A percentile compares a stretch with the other conserved stretches of the same genome.
Conservation (phyloP, 2,888 invertebrate genomes). For the Agriotes lineatus region DNA sequence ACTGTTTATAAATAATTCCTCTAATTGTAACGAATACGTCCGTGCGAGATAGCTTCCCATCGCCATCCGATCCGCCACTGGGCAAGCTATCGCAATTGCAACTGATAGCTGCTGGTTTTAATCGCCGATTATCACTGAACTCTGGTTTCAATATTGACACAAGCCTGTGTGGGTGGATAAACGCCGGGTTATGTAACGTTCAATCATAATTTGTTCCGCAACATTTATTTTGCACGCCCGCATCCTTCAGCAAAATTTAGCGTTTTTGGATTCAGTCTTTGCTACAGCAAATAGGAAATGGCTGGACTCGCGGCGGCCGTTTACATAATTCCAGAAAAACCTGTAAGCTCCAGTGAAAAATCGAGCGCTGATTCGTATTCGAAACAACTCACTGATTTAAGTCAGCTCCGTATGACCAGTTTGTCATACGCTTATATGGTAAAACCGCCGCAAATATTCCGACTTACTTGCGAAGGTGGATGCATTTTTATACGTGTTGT, state of each 20-base stretch:
- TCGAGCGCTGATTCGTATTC: slow-evolving; percentile 31
- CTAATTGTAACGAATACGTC: slow-evolving; percentile 54
- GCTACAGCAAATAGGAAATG: no score
- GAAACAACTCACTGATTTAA: slow-evolving; percentile 35
- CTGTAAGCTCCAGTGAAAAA: slow-evolving; percentile 12
- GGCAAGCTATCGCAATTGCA: slow-evolving; percentile 57
- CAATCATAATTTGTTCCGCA: not conserved
- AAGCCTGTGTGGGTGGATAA: slow-evolving; percentile 13
- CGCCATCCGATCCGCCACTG: slow-evolving; percentile 55
- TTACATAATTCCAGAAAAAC: slow-evolving; percentile 20
- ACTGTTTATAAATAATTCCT: no score
- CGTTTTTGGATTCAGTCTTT: not conserved
- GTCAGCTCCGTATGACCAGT: slow-evolving; percentile 53
- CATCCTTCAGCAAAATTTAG: not conserved
- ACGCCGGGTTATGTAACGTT: slow-evolving; percentile 4
- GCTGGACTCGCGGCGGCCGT: not conserved
- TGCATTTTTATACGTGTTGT: no score
- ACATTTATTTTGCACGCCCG: not conserved
- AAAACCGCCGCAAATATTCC: slow-evolving; percentile 56
- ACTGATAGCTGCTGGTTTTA: slow-evolving; percentile 50
- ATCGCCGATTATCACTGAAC: slow-evolving; percentile 9
- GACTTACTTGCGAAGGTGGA: slow-evolving; percentile 56
- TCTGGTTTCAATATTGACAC: slow-evolving; percentile 13
- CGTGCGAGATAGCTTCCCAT: slow-evolving; percentile 53
- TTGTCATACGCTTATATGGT: slow-evolving; percentile 58